Percentiles rank a stretch among this genome's conserved stretches.
Evolutionary conservation across 2,113 vertebrate genomes (phyloP).

Genomic region (Actinemys pallida): DNA sequence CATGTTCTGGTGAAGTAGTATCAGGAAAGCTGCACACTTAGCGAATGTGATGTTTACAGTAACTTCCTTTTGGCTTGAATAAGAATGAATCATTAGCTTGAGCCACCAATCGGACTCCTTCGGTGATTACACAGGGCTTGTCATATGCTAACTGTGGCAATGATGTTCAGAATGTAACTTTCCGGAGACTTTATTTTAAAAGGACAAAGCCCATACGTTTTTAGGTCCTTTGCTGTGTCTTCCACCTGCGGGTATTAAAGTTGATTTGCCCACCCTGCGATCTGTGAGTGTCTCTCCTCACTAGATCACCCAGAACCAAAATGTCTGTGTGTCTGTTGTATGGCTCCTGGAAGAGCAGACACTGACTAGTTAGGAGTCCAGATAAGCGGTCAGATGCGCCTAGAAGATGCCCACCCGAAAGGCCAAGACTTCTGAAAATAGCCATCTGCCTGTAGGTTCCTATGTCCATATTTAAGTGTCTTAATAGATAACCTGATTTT

Average conservation of each 20-base stretch:
- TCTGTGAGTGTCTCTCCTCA: neutral
- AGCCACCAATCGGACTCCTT: neutral
- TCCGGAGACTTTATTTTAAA: neutral
- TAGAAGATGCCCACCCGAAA: accelerated
- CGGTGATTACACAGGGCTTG: neutral
- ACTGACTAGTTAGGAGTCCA: neutral
- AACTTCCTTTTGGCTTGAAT: neutral
- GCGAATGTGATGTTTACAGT: neutral
- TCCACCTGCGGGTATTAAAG: neutral
- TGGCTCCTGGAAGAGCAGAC: neutral
- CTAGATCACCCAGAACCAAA: neutral
- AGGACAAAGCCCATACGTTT: neutral
- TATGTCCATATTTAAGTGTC: neutral
- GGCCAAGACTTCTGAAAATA: neutral
- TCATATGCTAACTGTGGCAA: neutral
- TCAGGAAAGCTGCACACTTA: neutral
- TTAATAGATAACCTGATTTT: neutral
- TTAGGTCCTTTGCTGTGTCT: neutral
- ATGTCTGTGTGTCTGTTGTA: neutral
- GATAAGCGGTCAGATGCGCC: accelerated
- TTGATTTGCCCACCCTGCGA: neutral
- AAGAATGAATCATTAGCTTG: neutral
- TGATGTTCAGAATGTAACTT: neutral
- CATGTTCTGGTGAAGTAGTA: neutral
- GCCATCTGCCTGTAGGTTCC: neutral